Percentiles rank a stretch among this genome's conserved stretches.
Conservation (phyloP, 2,797 vertebrate species). For the Silurus lanzhouensis region DNA sequence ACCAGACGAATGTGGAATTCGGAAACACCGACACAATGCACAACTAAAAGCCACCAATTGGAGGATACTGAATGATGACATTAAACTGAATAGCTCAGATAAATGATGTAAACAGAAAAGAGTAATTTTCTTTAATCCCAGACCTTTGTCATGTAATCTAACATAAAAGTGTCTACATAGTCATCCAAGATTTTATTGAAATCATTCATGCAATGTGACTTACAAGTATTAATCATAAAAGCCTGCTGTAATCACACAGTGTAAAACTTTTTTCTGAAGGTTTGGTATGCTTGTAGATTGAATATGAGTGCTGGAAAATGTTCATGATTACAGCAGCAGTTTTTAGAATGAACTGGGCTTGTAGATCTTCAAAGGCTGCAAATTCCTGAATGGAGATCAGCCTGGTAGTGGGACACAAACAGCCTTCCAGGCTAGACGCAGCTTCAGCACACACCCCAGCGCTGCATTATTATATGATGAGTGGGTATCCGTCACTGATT, state of each 20-base stretch:
- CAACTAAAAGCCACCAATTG: not conserved
- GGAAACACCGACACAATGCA: no score
- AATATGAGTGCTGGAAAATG: not conserved
- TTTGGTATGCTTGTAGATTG: not conserved
- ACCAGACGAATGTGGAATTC: not conserved
- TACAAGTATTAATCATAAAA: not conserved
- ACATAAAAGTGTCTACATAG: not conserved
- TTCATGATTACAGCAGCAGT: not conserved
- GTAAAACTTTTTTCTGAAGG: not conserved
- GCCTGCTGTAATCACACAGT: not conserved
- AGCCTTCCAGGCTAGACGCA: constrained; percentile 48
- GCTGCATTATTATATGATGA: constrained; percentile 55
- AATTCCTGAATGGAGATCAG: constrained; percentile 89
- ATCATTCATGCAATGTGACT: constrained; percentile 4
- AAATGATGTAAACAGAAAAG: not conserved
- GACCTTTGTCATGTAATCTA: not conserved
- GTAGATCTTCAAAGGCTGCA: constrained; percentile 84
- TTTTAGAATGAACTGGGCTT: constrained; percentile 74
- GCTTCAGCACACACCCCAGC: constrained; percentile 54
- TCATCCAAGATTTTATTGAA: not conserved
- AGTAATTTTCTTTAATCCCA: not conserved
- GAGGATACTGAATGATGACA: not conserved
- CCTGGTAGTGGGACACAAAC: constrained; percentile 64
- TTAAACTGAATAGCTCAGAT: no score
- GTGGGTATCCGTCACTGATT: constrained; percentile 59